Evolutionary conservation across 2,888 invertebrate species (phyloP).

Genomic region (Saturnia pavonia): DNA sequence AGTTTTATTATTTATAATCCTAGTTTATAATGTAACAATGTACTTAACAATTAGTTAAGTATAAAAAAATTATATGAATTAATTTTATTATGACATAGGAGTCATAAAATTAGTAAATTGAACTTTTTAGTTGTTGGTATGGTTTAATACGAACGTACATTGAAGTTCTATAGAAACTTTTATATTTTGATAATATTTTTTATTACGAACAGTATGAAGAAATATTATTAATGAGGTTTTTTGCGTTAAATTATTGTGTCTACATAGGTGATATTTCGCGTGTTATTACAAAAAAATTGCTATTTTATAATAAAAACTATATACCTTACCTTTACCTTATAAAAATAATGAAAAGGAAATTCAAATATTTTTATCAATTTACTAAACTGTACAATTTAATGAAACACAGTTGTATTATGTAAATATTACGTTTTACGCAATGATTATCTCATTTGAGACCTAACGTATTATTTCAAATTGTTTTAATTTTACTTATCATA

Average conservation of each 20-base stretch:
- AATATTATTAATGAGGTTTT: not conserved
- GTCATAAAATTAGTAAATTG: not conserved
- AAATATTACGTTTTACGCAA: not conserved
- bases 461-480: not conserved
- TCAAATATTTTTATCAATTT: too few relatives aligned
- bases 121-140: not conserved
- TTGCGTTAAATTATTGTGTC: not conserved
- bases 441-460: not conserved
- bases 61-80: not conserved
- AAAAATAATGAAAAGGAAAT: too few relatives aligned
- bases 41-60: conserved; percentile 28
- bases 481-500: not conserved
- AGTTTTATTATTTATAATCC: not conserved
- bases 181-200: not conserved
- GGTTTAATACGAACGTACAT: not conserved
- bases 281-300: not conserved
- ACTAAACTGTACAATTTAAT: too few relatives aligned
- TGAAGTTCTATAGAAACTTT: not conserved
- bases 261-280: not conserved
- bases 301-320: not conserved
- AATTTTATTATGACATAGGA: not conserved
- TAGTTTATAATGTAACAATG: conserved; percentile 26
- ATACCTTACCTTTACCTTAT: too few relatives aligned
- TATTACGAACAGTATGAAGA: not conserved
- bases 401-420: not conserved